phyloP scores from a whole-genome alignment of 1,140 invertebrate genomes.

The Drosophila lacertosa region DNA sequence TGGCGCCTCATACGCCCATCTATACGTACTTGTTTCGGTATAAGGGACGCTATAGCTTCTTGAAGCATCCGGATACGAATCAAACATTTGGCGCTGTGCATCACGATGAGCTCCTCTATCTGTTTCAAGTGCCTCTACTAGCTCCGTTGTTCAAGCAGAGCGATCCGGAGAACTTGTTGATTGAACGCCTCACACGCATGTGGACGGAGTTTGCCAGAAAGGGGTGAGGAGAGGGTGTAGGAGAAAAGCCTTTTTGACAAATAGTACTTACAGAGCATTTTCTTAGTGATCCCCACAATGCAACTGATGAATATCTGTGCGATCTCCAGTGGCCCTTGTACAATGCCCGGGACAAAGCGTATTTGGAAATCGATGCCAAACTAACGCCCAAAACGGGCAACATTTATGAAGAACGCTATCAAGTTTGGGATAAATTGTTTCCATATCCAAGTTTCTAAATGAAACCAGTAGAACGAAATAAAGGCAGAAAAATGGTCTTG shows the following conservation, averaged over 20 bases:
- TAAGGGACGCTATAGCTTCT: conserved; percentile 85
- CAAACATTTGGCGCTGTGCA: conserved; percentile 85
- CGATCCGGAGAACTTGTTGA: conserved; percentile 84
- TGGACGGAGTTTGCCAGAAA: conserved; percentile 85
- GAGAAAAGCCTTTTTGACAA: no score
- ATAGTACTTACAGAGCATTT: not conserved
- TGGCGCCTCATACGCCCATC: conserved; percentile 84
- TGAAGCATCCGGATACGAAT: conserved; percentile 82
- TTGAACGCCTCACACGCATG: conserved; percentile 85
- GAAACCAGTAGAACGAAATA: no score
- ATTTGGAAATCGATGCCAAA: conserved; percentile 85
- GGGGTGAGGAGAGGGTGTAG: conserved; percentile 71
- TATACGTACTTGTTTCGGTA: conserved; percentile 86
- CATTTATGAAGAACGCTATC: conserved; percentile 85
- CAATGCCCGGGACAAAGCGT: conserved; percentile 81
- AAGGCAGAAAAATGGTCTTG: no score
- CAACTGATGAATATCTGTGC: conserved; percentile 56
- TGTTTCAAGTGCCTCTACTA: conserved; percentile 85
- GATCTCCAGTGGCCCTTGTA: conserved; percentile 85
- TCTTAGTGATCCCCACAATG: conserved; percentile 64
- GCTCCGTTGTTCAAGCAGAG: conserved; percentile 82
- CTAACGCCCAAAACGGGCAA: conserved; percentile 84
- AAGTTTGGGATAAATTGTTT: conserved; percentile 86
- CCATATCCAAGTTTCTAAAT: conserved; percentile 56
- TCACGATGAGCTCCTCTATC: conserved; percentile 87